Percentiles rank a stretch among this genome's conserved stretches.
phyloP scores from a whole-genome alignment of 2,797 vertebrate genomes.

The Rhodeus uyekii region DNA sequence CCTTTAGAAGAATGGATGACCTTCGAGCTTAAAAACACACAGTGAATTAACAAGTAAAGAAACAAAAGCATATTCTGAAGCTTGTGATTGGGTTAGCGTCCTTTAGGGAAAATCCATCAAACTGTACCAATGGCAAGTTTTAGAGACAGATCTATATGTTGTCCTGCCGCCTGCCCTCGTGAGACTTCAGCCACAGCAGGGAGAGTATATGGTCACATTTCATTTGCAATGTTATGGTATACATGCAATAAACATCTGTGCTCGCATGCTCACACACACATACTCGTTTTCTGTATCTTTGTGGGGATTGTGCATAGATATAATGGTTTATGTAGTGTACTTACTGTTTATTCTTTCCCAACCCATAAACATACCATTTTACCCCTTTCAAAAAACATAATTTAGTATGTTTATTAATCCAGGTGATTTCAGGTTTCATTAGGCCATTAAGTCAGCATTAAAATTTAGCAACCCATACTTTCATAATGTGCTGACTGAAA shows the following conservation, averaged over 20 bases:
- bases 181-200: slow-evolving; percentile 68
- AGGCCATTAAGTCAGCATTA: slow-evolving; percentile 33
- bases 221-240: slow-evolving; percentile 73
- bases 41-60: background rate
- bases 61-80: slow-evolving; percentile 4
- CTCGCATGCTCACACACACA: background rate
- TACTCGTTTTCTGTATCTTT: too few species aligned
- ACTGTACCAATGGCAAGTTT: slow-evolving; percentile 55
- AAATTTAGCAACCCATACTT: background rate
- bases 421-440: too few species aligned
- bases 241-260: slow-evolving; percentile 72
- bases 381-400: too few species aligned
- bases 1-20: slow-evolving; percentile 7
- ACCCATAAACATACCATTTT: too few species aligned
- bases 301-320: too few species aligned
- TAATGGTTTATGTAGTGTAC: too few species aligned
- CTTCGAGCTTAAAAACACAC: background rate
- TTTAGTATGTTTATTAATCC: too few species aligned
- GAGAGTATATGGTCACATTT: slow-evolving; percentile 72
- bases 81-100: background rate
- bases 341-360: too few species aligned
- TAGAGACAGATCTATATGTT: slow-evolving; percentile 54
- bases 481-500: background rate
- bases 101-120: slow-evolving; percentile 60
- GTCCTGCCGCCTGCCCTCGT: slow-evolving; percentile 35